Conservation (phyloP, 2,797 vertebrate species). For the Fistularia tabacaria region DNA sequence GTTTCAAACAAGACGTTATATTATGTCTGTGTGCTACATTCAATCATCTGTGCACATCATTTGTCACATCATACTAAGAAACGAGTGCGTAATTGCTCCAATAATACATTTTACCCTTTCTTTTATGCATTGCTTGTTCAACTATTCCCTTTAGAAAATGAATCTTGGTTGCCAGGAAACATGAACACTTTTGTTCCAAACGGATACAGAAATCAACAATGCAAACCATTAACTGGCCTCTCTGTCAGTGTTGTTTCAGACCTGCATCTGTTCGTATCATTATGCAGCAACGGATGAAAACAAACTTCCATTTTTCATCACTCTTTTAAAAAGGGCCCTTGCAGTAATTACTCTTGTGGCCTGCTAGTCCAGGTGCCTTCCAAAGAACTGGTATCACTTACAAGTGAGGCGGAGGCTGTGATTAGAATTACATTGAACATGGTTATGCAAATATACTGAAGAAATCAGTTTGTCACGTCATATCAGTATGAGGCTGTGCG, state of each 20-base stretch:
- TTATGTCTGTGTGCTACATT: too few relatives aligned
- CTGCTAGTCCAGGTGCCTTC: constrained; percentile 7
- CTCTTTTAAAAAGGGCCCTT: constrained; percentile 7
- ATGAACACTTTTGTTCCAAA: constrained; percentile 6
- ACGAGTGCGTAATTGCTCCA: too few relatives aligned
- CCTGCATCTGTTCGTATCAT: neutral
- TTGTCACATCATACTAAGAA: too few relatives aligned
- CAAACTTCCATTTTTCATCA: constrained; percentile 4
- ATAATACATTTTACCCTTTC: too few relatives aligned
- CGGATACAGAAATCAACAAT: constrained; percentile 5
- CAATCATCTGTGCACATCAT: too few relatives aligned
- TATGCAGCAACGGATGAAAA: constrained; percentile 25
- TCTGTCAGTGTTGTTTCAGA: neutral
- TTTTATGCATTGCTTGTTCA: neutral
- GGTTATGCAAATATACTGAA: constrained; percentile 5
- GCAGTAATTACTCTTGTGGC: constrained; percentile 14
- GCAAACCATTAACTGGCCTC: constrained; percentile 12
- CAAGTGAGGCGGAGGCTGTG: constrained; percentile 13
- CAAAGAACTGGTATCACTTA: constrained; percentile 16
- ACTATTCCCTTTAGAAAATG: neutral
- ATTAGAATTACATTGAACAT: constrained; percentile 12
- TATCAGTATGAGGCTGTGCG: too few relatives aligned
- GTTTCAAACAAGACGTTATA: too few relatives aligned
- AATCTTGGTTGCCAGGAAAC: constrained; percentile 13
- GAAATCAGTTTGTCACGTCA: too few relatives aligned